Evolutionary conservation across 2,113 vertebrate genomes (phyloP).

Genomic region (Macquaria ambigua): DNA sequence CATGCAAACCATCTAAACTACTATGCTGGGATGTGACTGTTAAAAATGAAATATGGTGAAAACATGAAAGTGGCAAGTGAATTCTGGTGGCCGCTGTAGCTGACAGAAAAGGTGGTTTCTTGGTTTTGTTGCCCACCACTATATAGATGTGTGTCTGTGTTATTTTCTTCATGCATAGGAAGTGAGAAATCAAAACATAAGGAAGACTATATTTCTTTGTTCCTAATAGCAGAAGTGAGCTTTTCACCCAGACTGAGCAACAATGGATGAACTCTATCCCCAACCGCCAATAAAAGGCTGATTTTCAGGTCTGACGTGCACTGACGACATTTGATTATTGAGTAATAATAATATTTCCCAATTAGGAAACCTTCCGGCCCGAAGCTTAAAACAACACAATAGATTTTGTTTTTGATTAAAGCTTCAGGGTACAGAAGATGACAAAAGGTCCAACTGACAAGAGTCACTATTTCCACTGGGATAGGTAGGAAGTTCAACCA

Average conservation of each 20-base stretch:
- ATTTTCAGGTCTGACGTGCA: slow-evolving; percentile 33
- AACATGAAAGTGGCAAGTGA: background rate
- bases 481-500: background rate
- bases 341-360: background rate
- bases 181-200: background rate
- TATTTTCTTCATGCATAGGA: background rate
- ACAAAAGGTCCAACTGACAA: slow-evolving; percentile 10
- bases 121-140: too few species aligned
- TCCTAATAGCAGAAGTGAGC: background rate
- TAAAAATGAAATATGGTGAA: background rate
- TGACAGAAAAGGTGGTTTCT: too few species aligned
- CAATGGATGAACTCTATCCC: background rate
- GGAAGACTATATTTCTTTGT: background rate
- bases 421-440: background rate
- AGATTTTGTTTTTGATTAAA: background rate
- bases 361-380: background rate
- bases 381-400: background rate
- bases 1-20: background rate
- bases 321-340: background rate
- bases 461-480: background rate
- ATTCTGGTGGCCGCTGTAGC: too few species aligned
- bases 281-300: background rate
- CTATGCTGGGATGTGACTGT: background rate
- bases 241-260: background rate
- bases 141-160: too few species aligned